Evolutionary conservation across 1,140 invertebrate genomes (phyloP).

Genomic region (Micrasema minimum): DNA sequence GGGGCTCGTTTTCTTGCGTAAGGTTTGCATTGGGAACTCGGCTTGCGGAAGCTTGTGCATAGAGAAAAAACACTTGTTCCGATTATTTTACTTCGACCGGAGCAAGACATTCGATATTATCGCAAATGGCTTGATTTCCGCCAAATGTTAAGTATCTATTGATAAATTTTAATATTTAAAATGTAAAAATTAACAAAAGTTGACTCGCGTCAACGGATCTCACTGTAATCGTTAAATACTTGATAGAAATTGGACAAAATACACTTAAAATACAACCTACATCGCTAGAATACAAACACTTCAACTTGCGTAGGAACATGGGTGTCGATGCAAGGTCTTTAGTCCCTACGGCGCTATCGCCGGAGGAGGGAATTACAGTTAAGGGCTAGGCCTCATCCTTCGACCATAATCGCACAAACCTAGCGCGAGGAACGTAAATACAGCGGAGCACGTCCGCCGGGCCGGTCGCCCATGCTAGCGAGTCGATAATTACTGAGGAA

Average conservation of each 20-base stretch:
- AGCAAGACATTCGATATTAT: slow-evolving; percentile 37
- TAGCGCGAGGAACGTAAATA: slow-evolving; percentile 24
- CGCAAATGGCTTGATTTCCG: slow-evolving; percentile 13
- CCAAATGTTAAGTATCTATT: slow-evolving; percentile 26
- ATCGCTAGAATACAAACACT: slow-evolving; percentile 52
- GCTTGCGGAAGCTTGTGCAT: slow-evolving; percentile 53
- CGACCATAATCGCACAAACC: slow-evolving; percentile 5
- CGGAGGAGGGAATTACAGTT: not conserved
- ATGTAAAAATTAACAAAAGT: slow-evolving; percentile 25
- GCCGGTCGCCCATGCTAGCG: slow-evolving; percentile 17
- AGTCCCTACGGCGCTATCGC: slow-evolving; percentile 6
- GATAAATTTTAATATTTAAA: slow-evolving; percentile 1
- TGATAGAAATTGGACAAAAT: slow-evolving; percentile 22
- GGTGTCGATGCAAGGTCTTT: slow-evolving; percentile 20
- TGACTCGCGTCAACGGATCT: slow-evolving; percentile 26
- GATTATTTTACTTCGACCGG: slow-evolving; percentile 43
- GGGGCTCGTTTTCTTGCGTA: slow-evolving; percentile 88
- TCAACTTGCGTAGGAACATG: slow-evolving; percentile 52
- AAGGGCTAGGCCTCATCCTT: slow-evolving; percentile 7
- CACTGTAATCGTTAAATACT: slow-evolving; percentile 26
- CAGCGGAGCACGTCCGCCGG: not conserved
- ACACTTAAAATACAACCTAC: slow-evolving; percentile 43
- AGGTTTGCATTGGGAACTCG: slow-evolving; percentile 80
- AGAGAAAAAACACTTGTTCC: slow-evolving; percentile 49
- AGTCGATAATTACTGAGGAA: slow-evolving; percentile 36